Percentiles rank a stretch among this genome's conserved stretches.
Conservation (phyloP, 2,888 invertebrate species). For the Folsomia candida region DNA sequence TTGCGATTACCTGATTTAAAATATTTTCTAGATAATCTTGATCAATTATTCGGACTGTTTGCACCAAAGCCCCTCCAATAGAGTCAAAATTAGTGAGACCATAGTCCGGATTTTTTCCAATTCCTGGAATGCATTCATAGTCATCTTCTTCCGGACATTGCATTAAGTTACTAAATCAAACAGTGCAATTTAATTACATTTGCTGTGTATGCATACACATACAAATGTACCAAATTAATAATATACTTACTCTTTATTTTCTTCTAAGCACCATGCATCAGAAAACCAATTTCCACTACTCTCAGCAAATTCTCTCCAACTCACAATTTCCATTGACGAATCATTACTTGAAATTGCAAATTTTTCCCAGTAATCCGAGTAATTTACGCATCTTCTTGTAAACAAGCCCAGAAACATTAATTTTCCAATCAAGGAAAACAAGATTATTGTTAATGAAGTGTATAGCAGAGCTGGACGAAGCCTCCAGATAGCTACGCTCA, state of each 20-base stretch:
- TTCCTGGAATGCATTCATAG: constrained; percentile 26
- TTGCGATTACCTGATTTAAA: background rate
- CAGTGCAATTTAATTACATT: background rate
- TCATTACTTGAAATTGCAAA: background rate
- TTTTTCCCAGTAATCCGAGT: background rate
- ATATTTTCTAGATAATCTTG: constrained; percentile 22
- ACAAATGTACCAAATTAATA: no score
- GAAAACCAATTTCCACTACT: background rate
- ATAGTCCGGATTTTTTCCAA: constrained; percentile 30
- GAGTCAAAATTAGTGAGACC: constrained; percentile 37
- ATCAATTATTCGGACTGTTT: constrained; percentile 26
- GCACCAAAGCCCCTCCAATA: constrained; percentile 25
- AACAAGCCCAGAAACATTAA: background rate
- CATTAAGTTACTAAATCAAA: background rate
- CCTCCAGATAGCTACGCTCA: background rate
- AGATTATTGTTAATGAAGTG: background rate
- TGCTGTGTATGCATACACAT: no score
- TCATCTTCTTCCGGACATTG: constrained; percentile 22
- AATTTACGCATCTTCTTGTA: background rate
- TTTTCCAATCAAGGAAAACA: background rate
- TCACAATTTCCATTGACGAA: background rate
- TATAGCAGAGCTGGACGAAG: background rate
- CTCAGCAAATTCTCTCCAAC: background rate
- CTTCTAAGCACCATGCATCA: background rate
- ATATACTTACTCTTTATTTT: background rate